phyloP scores from a whole-genome alignment of 2,888 invertebrate species.

The Pediacus dermestoides region DNA sequence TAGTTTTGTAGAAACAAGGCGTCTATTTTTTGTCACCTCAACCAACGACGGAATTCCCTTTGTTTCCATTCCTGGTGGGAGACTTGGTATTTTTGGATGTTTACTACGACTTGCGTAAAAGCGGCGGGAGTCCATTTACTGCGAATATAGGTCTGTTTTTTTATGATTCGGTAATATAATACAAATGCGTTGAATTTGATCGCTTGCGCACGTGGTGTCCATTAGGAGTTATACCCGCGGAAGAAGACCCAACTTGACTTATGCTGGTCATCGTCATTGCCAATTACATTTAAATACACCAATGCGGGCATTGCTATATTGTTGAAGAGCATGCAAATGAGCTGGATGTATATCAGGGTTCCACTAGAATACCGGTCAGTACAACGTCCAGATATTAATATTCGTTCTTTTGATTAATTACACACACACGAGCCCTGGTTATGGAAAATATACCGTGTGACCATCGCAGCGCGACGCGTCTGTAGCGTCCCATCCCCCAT shows the following conservation, averaged over 20 bases:
- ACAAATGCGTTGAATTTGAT: conserved; percentile 1
- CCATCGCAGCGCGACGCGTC: too few relatives aligned
- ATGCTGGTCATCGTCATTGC: conserved; percentile 46
- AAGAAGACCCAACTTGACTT: conserved; percentile 34
- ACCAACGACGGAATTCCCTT: conserved; percentile 40
- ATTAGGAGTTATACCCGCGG: conserved; percentile 38
- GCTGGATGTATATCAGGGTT: conserved; percentile 36
- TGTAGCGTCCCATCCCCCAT: too few relatives aligned
- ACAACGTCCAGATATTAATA: conserved; percentile 42
- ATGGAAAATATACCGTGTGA: too few relatives aligned
- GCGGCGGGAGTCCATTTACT: conserved; percentile 30
- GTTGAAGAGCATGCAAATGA: conserved; percentile 42
- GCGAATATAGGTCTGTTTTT: conserved; percentile 29
- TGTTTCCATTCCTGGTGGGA: conserved; percentile 41
- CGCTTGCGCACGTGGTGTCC: conserved; percentile 35
- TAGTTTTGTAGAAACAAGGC: conserved; percentile 39
- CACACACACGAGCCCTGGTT: too few relatives aligned
- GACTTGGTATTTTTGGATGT: conserved; percentile 39
- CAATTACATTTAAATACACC: conserved; percentile 42
- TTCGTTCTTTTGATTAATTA: conserved; percentile 42
- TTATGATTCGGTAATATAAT: conserved; percentile 14
- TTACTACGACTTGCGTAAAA: conserved; percentile 34
- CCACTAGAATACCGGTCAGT: conserved; percentile 36
- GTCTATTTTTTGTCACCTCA: conserved; percentile 45
- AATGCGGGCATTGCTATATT: conserved; percentile 43